Evolutionary conservation across 2,888 invertebrate genomes (phyloP).

Genomic region (Hypselothyrea guttata): DNA sequence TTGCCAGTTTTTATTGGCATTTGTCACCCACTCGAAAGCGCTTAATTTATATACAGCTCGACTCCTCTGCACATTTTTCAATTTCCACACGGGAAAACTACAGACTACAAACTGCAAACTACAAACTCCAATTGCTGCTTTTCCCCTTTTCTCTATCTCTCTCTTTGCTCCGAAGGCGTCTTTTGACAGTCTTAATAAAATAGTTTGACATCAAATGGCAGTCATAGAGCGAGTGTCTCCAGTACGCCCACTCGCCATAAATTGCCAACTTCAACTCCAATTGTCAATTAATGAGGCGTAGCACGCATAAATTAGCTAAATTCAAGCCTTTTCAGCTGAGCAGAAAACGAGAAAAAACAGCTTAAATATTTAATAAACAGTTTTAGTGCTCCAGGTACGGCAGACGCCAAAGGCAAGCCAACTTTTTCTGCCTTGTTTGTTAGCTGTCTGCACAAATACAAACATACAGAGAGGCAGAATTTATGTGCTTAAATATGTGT

Average conservation of each 20-base stretch:
- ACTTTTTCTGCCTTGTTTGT: slow-evolving; percentile 49
- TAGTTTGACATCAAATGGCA: slow-evolving; percentile 53
- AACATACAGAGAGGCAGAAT: slow-evolving; percentile 20
- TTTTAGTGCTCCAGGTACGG: neutral
- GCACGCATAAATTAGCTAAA: slow-evolving; percentile 48
- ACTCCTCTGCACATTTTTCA: slow-evolving; percentile 54
- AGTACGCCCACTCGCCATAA: neutral
- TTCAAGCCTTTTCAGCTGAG: slow-evolving; percentile 17
- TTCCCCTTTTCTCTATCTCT: too few relatives aligned
- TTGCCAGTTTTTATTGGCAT: slow-evolving; percentile 46
- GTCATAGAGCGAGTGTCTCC: slow-evolving; percentile 28
- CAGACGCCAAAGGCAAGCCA: slow-evolving; percentile 3
- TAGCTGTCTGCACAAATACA: slow-evolving; percentile 68
- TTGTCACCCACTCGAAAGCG: slow-evolving; percentile 27
- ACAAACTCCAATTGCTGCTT: slow-evolving; percentile 63
- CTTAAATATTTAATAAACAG: slow-evolving; percentile 48
- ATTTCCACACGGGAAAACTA: slow-evolving; percentile 65
- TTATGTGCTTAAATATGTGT: slow-evolving; percentile 8
- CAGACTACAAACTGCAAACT: slow-evolving; percentile 62
- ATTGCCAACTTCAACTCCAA: slow-evolving; percentile 13
- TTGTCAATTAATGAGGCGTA: slow-evolving; percentile 58
- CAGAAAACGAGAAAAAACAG: slow-evolving; percentile 23
- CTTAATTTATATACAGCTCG: slow-evolving; percentile 11
- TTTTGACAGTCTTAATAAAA: slow-evolving; percentile 54
- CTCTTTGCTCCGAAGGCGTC: slow-evolving; percentile 60